Conservation (phyloP, 2,888 invertebrate species). For the Temnothorax ravouxi region DNA sequence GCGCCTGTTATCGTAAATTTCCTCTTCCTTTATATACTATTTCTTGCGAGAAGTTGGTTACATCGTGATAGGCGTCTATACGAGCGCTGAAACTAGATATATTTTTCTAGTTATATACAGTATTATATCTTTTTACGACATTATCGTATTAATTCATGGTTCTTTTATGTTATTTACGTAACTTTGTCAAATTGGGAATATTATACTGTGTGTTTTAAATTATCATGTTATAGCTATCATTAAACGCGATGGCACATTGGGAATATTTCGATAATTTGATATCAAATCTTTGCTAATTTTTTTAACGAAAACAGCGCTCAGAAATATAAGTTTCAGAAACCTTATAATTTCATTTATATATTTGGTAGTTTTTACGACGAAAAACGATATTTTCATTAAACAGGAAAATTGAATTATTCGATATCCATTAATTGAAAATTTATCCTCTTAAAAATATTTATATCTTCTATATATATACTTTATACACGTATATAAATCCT, state of each 20-base stretch:
- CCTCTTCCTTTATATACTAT: constrained; percentile 20
- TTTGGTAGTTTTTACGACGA: background rate
- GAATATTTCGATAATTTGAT: constrained; percentile 28
- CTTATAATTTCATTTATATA: constrained; percentile 25
- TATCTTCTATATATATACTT: background rate
- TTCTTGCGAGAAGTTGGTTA: background rate
- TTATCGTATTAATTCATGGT: background rate
- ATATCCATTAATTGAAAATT: constrained; percentile 3
- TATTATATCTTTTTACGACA: background rate
- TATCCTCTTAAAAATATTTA: background rate
- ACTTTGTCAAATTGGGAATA: background rate
- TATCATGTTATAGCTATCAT: background rate
- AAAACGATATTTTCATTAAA: constrained; percentile 24
- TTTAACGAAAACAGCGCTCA: background rate
- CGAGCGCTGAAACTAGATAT: background rate
- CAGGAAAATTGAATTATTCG: background rate
- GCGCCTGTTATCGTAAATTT: constrained; percentile 60
- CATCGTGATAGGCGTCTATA: background rate
- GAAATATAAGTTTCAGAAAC: constrained; percentile 1
- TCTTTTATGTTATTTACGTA: background rate
- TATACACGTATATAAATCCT: background rate
- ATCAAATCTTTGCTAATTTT: constrained; percentile 9
- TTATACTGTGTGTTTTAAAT: background rate
- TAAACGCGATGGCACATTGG: background rate
- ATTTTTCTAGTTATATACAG: background rate